phyloP scores from a whole-genome alignment of 2,113 vertebrate species.

The Syrmaticus mikado region DNA sequence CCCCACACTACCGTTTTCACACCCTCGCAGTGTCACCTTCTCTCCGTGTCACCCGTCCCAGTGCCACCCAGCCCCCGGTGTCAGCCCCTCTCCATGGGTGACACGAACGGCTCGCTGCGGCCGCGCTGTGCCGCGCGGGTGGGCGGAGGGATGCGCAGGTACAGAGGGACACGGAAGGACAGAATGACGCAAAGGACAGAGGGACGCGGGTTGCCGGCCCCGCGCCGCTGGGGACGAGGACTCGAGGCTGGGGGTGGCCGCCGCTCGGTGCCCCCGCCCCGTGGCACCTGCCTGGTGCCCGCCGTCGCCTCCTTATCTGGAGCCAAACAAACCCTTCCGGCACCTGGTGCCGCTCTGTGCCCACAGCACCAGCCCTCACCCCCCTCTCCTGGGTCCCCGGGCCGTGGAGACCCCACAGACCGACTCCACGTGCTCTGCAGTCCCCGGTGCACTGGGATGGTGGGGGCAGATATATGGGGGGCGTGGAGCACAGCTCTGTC shows the following conservation, averaged over 20 bases:
- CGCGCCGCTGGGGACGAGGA: fast-evolving
- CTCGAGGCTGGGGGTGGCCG: background rate
- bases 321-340: conserved; percentile 42
- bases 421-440: fast-evolving
- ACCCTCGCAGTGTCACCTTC: too few species aligned
- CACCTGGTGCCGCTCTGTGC: background rate
- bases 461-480: fast-evolving
- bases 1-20: too few species aligned
- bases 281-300: background rate
- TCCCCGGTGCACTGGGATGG: fast-evolving
- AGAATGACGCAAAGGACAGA: background rate
- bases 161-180: background rate
- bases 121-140: background rate
- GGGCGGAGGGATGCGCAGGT: background rate
- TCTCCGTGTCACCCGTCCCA: too few species aligned
- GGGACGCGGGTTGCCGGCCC: background rate
- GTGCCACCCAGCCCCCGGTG: too few species aligned
- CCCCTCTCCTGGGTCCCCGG: fast-evolving
- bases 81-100: background rate
- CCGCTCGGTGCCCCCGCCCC: background rate
- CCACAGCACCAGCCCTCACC: background rate
- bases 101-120: background rate
- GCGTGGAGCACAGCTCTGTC: background rate
- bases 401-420: background rate
- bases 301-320: conserved; percentile 6